Evolutionary conservation across 2,888 invertebrate genomes (phyloP), one percentile per base, ranked within the genome.

Genomic region (Drosophila anomalata): DNA sequence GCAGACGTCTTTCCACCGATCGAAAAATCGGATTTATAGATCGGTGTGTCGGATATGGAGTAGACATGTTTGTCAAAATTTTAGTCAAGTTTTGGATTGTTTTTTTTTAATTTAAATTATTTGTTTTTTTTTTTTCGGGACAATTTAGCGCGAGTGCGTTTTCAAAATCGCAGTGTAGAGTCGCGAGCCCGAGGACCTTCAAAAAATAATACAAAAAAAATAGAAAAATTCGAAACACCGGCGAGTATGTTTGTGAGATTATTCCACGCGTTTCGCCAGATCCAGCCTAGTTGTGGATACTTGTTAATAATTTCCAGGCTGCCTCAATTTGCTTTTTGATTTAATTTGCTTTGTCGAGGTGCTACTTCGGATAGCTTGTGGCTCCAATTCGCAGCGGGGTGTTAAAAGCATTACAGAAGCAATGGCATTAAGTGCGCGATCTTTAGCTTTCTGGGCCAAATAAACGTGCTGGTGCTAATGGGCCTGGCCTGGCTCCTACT

Each of bases 361-460:
- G 36, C 44, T 46, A 39, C 47, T 57, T 65, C 33, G 12, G n/a
- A 29, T 33, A 29, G 55, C 63, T 63, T 67, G 55, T 56, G 63
- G 29, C 50, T 31, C 47, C 63, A 29, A 67, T 67, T 67, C 47
- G 56, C 67, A 51, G 1, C 36, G 12, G 31, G 46, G 31, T 67
- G 67, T 39, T 56, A 67, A 63, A 67, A 63, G 55, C 48, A 39
- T 31, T 39, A 48, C 57, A 48, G 5, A 56, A 41, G 47, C 47
- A 61, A 44, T 46, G 60, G 44, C 39, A 47, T 56, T 65, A 56
- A 51, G 65, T 52, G 61, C 66, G 62, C 54, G 62, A 29, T 44
- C 60, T 59, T 60, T 51, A 46, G n/a, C 41, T 36, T 50, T 63
- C 50, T 63, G 59, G 59, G 50, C 44, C 60, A 60, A 46, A 12